Evolutionary conservation across 2,113 vertebrate species (phyloP).

Genomic region (Poecile atricapillus): DNA sequence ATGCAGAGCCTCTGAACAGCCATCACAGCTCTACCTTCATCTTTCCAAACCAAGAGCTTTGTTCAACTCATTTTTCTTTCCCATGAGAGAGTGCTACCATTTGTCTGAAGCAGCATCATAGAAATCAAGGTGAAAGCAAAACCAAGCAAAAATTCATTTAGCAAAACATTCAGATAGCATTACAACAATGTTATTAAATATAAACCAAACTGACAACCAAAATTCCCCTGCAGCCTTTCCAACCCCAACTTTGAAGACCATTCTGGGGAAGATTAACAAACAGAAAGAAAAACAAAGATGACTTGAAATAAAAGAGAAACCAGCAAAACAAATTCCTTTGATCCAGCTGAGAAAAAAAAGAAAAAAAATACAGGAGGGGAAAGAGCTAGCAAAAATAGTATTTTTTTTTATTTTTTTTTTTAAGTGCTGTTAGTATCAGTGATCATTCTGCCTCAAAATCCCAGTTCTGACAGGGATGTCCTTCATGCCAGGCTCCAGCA

Average conservation of each 20-base stretch:
- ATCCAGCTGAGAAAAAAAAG: background rate
- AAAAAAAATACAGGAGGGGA: background rate
- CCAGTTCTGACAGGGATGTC: no score
- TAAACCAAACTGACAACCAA: constrained; percentile 1
- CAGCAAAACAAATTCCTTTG: background rate
- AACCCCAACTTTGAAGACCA: background rate
- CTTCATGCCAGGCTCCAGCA: background rate
- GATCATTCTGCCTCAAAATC: background rate
- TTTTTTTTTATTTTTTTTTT: background rate
- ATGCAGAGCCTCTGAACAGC: background rate
- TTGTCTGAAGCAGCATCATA: background rate
- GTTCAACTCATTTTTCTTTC: background rate
- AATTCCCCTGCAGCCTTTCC: background rate
- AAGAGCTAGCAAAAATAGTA: background rate
- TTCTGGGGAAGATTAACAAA: background rate
- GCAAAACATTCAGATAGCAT: background rate
- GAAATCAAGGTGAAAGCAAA: background rate
- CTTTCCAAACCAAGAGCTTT: background rate
- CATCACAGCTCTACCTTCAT: background rate
- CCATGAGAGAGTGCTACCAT: background rate
- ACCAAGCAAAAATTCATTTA: background rate
- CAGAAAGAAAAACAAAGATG: background rate
- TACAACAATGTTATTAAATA: background rate
- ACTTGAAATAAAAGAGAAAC: background rate
- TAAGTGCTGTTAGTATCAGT: background rate